Percentiles rank a stretch among this genome's conserved stretches.
phyloP scores from a whole-genome alignment of 2,113 vertebrate species.

The Spermophilus dauricus region DNA sequence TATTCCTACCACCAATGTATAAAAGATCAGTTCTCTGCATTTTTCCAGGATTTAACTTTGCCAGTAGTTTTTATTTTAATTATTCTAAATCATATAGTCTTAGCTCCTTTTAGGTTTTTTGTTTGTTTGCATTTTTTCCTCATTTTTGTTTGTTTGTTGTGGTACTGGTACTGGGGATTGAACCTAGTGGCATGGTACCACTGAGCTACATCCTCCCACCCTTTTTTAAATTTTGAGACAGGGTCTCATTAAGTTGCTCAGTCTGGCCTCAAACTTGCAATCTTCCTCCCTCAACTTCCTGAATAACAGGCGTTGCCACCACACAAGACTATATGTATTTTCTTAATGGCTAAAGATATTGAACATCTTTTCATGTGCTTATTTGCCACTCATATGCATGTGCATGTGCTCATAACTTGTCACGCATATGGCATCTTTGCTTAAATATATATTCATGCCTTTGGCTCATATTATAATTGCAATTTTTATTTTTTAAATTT shows the following conservation, averaged over 20 bases:
- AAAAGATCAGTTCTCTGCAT: not conserved
- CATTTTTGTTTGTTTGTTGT: not conserved
- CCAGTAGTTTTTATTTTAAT: not conserved
- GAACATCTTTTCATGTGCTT: no score
- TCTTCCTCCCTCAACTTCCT: not conserved
- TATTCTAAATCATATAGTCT: not conserved
- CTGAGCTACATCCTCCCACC: no score
- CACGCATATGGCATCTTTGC: no score
- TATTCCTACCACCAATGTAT: not conserved
- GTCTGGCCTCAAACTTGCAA: not conserved
- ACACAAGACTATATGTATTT: no score
- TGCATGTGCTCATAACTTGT: no score
- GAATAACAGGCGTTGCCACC: not conserved
- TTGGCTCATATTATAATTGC: no score
- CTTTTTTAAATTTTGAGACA: not conserved
- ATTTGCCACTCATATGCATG: no score
- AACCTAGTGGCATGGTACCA: no score
- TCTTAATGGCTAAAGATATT: no score
- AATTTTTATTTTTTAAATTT: no score
- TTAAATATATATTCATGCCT: no score
- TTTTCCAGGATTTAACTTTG: constrained; percentile 1
- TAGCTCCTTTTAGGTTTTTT: not conserved
- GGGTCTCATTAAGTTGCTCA: not conserved
- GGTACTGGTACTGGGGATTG: no score
- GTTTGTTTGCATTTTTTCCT: constrained; percentile 12